Base-by-base conservation (phyloP, 2,888 invertebrate genomes). In the Lasioglossum marginatum region DNA sequence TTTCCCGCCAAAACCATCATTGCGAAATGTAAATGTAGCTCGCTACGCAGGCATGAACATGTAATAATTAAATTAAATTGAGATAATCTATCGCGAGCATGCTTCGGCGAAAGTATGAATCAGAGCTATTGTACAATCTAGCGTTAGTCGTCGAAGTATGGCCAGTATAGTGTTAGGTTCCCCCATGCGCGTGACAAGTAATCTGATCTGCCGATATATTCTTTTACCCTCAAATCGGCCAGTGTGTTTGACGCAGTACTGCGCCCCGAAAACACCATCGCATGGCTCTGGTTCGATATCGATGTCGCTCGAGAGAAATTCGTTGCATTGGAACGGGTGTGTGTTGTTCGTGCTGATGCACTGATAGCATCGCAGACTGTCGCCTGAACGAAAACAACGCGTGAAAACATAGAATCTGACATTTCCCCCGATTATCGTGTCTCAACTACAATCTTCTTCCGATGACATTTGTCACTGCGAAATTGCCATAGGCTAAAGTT, bases 211-310 rank as follows among this genome's bases (percentile, higher is more conserved):
- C 81, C 68, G 70, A 81, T 81, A 79, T 81, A 82, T 85, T 72
- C 23, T 88, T 95, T 96, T 96, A 98, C 98, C 98, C 97, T 98
- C 98, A 93, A 96, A 98, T 94, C 99, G 97, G 88, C 99, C 99
- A 85, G 98, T 97, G 93, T 98, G 98, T 96, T 99, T 99, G 91
- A 99, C 97, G 95, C 99, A 99, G 95, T 97, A 99, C 93, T 97
- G 96, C 27, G 99, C 98, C 89, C 97, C 97, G 94, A 98, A 98
- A 85, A 99, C 98, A 83, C 96, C 96, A 89, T 97, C 97, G 95
- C 99, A 99, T 92, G 97, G 96, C 91, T 96, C 96, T 78, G 97
- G 97, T 92, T 95, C 93, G 91, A 98, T 96, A 93, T 97, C 97
- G 92, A 96, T 95, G 93, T 97, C 96, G 91, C 96, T 96, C 83